Percentiles rank a stretch among this genome's conserved stretches.
phyloP scores from a whole-genome alignment of 2,888 invertebrate genomes.

The Camponotus fellah region DNA sequence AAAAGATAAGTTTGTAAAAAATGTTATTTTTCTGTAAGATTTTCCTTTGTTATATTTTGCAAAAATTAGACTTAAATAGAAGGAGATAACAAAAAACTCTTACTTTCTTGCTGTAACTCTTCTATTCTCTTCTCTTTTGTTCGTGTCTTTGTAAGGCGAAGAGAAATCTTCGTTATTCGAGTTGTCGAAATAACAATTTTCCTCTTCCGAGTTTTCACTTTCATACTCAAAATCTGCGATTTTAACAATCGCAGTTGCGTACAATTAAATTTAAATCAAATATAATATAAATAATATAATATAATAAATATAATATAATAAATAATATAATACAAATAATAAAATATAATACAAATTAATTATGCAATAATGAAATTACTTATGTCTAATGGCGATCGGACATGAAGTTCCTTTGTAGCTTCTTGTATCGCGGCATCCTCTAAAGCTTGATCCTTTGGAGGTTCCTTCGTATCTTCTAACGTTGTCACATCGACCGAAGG shows the following conservation, averaged over 20 bases:
- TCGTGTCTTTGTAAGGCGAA: neutral
- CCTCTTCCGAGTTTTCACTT: constrained; percentile 16
- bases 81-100: neutral
- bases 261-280: neutral
- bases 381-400: neutral
- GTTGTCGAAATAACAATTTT: neutral
- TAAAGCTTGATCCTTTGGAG: neutral
- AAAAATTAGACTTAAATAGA: neutral
- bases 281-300: neutral
- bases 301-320: too few relatives aligned
- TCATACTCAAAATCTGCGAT: constrained; percentile 16
- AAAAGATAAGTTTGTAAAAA: neutral
- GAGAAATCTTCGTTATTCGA: constrained; percentile 18
- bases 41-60: neutral
- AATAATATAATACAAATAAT: too few relatives aligned
- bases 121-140: neutral
- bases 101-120: neutral
- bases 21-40: neutral
- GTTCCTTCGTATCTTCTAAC: neutral
- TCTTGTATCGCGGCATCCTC: neutral
- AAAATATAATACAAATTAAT: neutral
- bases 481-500: neutral
- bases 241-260: neutral
- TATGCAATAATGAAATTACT: constrained; percentile 1
- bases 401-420: neutral